Evolutionary conservation across 37 sponge, comb jelly and placozoan genomes (phyloP), one percentile per base, ranked within the genome.

Genomic region (Geodia barretti): DNA sequence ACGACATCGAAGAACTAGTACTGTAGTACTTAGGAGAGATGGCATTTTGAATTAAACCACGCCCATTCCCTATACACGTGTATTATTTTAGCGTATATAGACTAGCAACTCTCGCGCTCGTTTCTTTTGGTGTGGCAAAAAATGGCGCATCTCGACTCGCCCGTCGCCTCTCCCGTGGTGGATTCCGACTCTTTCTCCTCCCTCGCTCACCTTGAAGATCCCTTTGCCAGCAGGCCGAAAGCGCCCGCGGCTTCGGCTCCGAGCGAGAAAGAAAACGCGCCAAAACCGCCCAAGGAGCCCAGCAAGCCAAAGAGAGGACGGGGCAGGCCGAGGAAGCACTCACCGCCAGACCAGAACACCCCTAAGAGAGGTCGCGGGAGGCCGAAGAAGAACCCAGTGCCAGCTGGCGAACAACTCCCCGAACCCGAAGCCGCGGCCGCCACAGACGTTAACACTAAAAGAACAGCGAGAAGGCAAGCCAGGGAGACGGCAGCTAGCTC

Each of bases 1-100:
- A 86, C 66, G 89, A 89, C 68, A n/a, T 89, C 25, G 89, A 89
- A 72, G 89, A 89, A 66, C 41, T 88, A 28, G 47, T 54, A 21
- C 69, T 88, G 34, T 77, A 47, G 32, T 69, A 1, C 54, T n/a
- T n/a, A n/a, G n/a, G n/a, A n/a, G n/a, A n/a, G n/a, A n/a, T n/a
- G n/a, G n/a, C n/a, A n/a, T n/a, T n/a, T n/a, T n/a, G n/a, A n/a
- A n/a, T n/a, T n/a, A n/a, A n/a, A n/a, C n/a, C n/a, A n/a, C n/a
- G n/a, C n/a, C n/a, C n/a, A n/a, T n/a, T n/a, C n/a, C n/a, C n/a
- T n/a, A n/a, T n/a, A n/a, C n/a, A n/a, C n/a, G n/a, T n/a, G n/a
- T n/a, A n/a, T n/a, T n/a, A n/a, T n/a, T n/a, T n/a, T n/a, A n/a
- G n/a, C n/a, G n/a, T n/a, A n/a, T n/a, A n/a, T n/a, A n/a, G n/a